phyloP scores from a whole-genome alignment of 2,113 vertebrate genomes.

The Nibea coibor region DNA sequence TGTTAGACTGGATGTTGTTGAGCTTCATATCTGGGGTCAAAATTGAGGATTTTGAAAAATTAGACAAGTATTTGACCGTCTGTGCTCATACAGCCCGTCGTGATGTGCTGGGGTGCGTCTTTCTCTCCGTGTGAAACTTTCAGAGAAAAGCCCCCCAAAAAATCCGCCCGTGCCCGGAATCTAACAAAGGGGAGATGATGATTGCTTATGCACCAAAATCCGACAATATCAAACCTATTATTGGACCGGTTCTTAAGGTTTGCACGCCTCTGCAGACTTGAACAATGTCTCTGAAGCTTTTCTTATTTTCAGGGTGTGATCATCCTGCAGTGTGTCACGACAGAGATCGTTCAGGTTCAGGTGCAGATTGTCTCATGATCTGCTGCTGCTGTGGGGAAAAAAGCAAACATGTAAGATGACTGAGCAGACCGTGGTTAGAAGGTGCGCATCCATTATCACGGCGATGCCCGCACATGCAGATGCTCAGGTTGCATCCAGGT shows the following conservation, averaged over 20 bases:
- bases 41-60: slow-evolving; percentile 10
- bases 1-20: background rate
- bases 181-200: background rate
- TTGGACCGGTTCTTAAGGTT: background rate
- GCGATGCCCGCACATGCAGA: background rate
- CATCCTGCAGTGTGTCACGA: background rate
- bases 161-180: background rate
- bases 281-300: background rate
- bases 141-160: slow-evolving; percentile 8
- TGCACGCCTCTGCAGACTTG: background rate
- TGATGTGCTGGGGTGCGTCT: background rate
- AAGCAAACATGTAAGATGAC: too few relatives aligned
- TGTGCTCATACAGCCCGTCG: accelerated
- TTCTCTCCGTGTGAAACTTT: slow-evolving; percentile 28
- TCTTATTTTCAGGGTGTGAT: slow-evolving; percentile 6
- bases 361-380: background rate
- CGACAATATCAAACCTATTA: background rate
- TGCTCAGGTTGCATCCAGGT: background rate
- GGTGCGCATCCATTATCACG: background rate
- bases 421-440: background rate
- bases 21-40: background rate
- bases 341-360: background rate
- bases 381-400: background rate
- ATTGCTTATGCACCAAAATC: background rate
- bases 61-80: background rate